Evolutionary conservation across 2,113 vertebrate species (phyloP), one percentile per base, ranked within the genome.

Genomic region (Puma concolor): DNA sequence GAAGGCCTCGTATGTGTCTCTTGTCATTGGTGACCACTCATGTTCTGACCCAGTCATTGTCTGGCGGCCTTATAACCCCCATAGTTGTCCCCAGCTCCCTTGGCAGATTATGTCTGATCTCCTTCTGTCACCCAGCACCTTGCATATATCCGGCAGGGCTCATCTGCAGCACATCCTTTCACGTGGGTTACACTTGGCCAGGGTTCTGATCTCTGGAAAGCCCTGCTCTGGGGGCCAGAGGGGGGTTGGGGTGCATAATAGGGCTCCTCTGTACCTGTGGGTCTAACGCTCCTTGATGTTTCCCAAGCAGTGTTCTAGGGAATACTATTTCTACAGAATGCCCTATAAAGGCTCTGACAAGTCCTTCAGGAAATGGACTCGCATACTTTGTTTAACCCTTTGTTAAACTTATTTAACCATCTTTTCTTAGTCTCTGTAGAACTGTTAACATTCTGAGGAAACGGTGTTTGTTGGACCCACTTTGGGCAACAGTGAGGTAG

Each of bases 151-250:
- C 25, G 13, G 50, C 13, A 7, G 80, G 38, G 67, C 44, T 79
- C 44, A n/a, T 29, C 52, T 33, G 31, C 0, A 29, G 27, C 4
- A 12, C 21, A 6, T 7, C 5, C 23, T 74, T 72, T 36, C 72
- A 1, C 3, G 2, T 0, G 29, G 23, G 14, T 52, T 72, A 41
- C 10, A 3, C 38, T 38, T 8, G 36, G 31, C 33, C 16, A 2
- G 60, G 60, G 50, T 64, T 84, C 81, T 11, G 31, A 14, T 36
- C 27, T 57, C 82, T 10, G 41, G 31, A 60, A 92, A 72, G 80
- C 5, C 38, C 80, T 14, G 50, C 33, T 27, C 71, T 71, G 57
- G 36, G 29, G 9, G 7, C 27, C 10, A n/a, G 71, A 2, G 8
- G 33, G 33, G 29, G 48, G 25, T 54, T 4, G 5, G 74, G 21